Evolutionary conservation across 2,888 invertebrate species (phyloP), one percentile per base, ranked within the genome.

Genomic region (Drosophila mimetica): DNA sequence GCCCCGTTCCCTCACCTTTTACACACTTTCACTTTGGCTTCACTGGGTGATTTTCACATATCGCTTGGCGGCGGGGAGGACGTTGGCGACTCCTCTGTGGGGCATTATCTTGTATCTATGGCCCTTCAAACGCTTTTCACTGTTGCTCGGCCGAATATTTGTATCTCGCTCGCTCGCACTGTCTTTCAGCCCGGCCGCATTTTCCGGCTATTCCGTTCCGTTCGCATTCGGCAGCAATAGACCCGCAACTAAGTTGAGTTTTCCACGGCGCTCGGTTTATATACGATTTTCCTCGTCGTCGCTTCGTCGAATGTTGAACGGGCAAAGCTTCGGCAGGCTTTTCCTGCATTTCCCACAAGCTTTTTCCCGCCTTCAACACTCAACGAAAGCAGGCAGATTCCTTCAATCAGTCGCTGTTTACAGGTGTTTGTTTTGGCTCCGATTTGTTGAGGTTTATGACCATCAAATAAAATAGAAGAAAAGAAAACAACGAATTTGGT

Each of bases 241-340:
- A 79, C 75, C 82, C 84, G 88, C 79, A 85, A 89, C 89, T 89
- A 76, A 79, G 67, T 78, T 77, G 73, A 59, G 65, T 80, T 80
- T 84, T 77, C 73, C 71, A 63, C 55, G 30, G 54, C 65, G 48
- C 14, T 58, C 51, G 71, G 73, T 75, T 82, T 86, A 77, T 88
- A 86, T 88, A 78, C 65, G 74, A 42, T 71, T 77, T 74, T 72
- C 79, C 69, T 48, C 36, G 82, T 79, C 52, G 42, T 67, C 54
- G 70, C 78, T 70, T 52, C 67, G 85, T 88, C 59, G 34, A 88
- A 70, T 86, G 73, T 84, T 72, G 79, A 84, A 77, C 4, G 54
- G 58, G 47, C 46, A 77, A 79, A 77, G 69, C 74, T 66, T 60
- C 53, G 55, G 25, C 41, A 47, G 50, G 61, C 63, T 61, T 70